Percentiles rank a stretch among this genome's conserved stretches.
Conservation (phyloP, 2,113 vertebrate species). For the Phalacrocorax carbo region DNA sequence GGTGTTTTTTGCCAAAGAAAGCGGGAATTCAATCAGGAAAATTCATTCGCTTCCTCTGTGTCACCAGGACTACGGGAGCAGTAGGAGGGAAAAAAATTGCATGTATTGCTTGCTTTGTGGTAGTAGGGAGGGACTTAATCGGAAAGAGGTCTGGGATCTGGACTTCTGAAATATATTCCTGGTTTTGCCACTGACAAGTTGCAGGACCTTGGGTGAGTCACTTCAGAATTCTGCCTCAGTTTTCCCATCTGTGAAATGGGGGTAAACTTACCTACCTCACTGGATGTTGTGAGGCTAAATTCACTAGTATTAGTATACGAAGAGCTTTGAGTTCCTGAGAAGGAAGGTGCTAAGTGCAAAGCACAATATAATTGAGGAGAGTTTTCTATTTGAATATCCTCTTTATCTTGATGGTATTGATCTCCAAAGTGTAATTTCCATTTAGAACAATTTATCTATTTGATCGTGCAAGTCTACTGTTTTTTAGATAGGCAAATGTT, state of each 20-base stretch:
- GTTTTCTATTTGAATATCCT: background rate
- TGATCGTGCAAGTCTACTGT: background rate
- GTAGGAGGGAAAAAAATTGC: background rate
- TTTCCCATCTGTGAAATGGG: conserved; percentile 44
- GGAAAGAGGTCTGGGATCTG: background rate
- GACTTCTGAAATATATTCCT: background rate
- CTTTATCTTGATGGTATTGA: background rate
- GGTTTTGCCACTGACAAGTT: conserved; percentile 17
- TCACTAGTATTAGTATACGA: conserved; percentile 24
- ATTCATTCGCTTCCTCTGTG: background rate
- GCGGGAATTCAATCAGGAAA: conserved; percentile 21
- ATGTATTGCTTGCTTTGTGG: conserved; percentile 28
- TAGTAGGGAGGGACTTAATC: conserved; percentile 3
- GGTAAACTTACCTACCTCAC: conserved; percentile 58
- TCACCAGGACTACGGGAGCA: background rate
- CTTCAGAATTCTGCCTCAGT: conserved; percentile 36
- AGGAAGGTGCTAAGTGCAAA: conserved; percentile 46
- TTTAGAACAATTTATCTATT: background rate
- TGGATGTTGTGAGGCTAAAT: conserved; percentile 59
- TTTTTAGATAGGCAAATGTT: background rate
- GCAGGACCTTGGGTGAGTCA: background rate
- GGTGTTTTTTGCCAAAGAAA: conserved; percentile 48
- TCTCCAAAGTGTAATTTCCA: background rate
- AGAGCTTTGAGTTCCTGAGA: conserved; percentile 32
- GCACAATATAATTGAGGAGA: background rate